Evolutionary conservation across 2,888 invertebrate genomes (phyloP).

Genomic region (Tipula confusa): DNA sequence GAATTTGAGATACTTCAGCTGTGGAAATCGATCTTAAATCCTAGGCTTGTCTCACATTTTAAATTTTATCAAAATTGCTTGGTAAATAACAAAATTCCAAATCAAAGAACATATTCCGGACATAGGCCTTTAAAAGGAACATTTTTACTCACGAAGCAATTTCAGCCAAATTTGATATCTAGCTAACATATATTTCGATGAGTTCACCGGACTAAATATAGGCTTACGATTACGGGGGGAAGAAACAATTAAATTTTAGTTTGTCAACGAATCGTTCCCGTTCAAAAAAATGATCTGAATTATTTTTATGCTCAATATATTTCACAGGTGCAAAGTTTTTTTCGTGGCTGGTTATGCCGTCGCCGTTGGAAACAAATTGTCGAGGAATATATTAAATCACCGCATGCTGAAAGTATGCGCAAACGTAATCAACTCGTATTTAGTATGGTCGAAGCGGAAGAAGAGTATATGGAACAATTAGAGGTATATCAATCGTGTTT

Average conservation of each 20-base stretch:
- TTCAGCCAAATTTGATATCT: no score
- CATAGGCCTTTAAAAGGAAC: no score
- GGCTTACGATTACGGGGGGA: no score
- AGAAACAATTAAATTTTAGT: neutral
- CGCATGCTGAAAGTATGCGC: constrained; percentile 90
- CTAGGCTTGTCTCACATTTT: no score
- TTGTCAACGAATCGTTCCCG: neutral
- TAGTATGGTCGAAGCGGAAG: constrained; percentile 89
- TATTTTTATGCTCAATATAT: constrained; percentile 20
- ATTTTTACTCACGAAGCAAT: no score
- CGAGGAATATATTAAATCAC: constrained; percentile 89
- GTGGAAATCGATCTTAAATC: no score
- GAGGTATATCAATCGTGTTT: constrained; percentile 53
- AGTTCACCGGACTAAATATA: no score
- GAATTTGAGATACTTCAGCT: no score
- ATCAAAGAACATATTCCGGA: no score
- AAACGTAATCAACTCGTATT: constrained; percentile 85
- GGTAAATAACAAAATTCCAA: no score
- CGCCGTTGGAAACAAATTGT: constrained; percentile 93
- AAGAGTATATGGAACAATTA: constrained; percentile 88
- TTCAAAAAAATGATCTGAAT: constrained; percentile 25
- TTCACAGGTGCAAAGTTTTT: constrained; percentile 67
- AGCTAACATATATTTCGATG: no score
- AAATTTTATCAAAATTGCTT: no score
- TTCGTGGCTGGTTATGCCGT: constrained; percentile 88